Base-by-base conservation (phyloP, 2,797 vertebrate species). In the Lemur catta region DNA sequence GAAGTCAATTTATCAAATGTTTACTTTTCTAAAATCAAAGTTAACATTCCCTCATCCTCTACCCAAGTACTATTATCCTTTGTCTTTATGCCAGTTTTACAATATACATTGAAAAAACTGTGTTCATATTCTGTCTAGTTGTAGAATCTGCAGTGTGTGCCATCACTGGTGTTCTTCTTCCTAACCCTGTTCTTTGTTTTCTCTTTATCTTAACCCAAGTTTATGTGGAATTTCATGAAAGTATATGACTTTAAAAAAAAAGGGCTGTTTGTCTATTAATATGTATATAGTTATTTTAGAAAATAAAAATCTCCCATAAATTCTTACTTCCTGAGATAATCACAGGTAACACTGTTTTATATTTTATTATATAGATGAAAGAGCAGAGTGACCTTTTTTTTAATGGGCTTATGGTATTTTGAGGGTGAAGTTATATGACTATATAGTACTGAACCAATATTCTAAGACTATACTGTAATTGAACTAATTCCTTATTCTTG, bases 401-500 rank as follows among this genome's bases (percentile, higher is more conserved):
- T 50, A n/a, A 35, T 91, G 52, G 9, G 3, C 4, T 65, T 84
- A 41, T 67, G 28, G 33, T 95, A 5, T 69, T 89, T 93, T 67
- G 38, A 43, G 10, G 28, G 3, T 94, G 30, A 33, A 71, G 20
- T 2, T 59, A 30, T 65, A 46, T 93, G 57, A 48, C 41, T 96
- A 1, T 48, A 20, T 78, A 82, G 15, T 91, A 52, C 52, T 81
- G 38, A 89, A 17, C 30, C 57, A 17, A 57, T 57, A 82, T 92
- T 85, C 57, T 92, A 79, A 89, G n/a, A 5, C 41, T 90, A 26
- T 94, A 69, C 30, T 46, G n/a, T 69, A 74, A 86, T 93, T 43
- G 91, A 72, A 87, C 26, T 92, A 59, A 28, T 59, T 59, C 24
- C 30, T 94, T 93, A 65, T 79, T 92, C 24, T 87, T 94, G 30